Evolutionary conservation across 2,797 vertebrate genomes (phyloP).

Genomic region (Meriones psammophilus): DNA sequence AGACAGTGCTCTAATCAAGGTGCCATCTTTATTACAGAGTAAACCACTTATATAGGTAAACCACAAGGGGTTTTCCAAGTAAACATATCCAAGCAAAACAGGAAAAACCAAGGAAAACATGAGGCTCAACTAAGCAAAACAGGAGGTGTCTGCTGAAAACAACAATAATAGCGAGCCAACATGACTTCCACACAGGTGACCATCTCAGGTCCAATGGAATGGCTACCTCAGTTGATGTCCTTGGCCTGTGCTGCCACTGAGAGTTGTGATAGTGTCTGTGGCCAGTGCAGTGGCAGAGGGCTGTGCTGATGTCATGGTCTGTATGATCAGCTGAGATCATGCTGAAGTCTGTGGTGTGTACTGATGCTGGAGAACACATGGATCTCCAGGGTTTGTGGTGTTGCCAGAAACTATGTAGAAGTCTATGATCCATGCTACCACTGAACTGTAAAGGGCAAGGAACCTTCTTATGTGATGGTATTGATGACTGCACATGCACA

Average conservation of each 20-base stretch:
- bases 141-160: no score
- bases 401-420: neutral
- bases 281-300: neutral
- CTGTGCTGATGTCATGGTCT: neutral
- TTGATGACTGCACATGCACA: neutral
- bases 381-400: neutral
- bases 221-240: neutral
- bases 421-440: neutral
- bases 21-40: no score
- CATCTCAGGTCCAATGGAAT: no score
- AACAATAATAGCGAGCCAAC: no score
- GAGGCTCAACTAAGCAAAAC: no score
- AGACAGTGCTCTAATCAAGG: no score
- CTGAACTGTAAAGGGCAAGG: neutral
- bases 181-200: no score
- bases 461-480: neutral
- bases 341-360: neutral
- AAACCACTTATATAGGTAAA: no score
- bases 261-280: neutral
- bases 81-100: no score
- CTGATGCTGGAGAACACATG: neutral
- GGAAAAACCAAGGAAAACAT: no score
- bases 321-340: neutral
- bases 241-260: neutral
- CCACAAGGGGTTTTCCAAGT: no score